Percentiles rank a stretch among this genome's conserved stretches.
Evolutionary conservation across 1,140 invertebrate genomes (phyloP).

Genomic region (Oryctes rhinoceros): DNA sequence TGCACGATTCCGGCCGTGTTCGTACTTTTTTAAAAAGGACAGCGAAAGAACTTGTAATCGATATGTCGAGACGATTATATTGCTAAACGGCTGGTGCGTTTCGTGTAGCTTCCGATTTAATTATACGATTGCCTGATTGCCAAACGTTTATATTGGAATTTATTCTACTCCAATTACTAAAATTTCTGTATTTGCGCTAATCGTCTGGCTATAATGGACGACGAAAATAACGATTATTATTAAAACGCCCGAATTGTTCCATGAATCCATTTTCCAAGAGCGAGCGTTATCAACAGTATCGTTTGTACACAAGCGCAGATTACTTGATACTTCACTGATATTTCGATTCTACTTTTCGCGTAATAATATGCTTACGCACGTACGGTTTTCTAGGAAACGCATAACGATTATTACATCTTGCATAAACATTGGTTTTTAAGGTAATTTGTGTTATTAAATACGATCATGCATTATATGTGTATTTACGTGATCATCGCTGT

Average conservation of each 20-base stretch:
- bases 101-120: neutral
- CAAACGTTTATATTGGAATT: neutral
- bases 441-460: too few relatives aligned
- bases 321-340: too few relatives aligned
- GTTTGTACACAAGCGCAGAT: too few relatives aligned
- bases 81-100: neutral
- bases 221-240: neutral
- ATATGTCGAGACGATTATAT: constrained; percentile 33
- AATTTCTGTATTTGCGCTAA: neutral
- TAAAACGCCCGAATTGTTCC: neutral
- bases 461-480: too few relatives aligned
- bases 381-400: too few relatives aligned
- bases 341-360: too few relatives aligned
- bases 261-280: neutral
- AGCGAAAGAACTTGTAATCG: constrained; percentile 10
- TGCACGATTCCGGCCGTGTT: neutral
- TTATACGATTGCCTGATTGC: constrained; percentile 9
- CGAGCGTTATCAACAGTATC: too few relatives aligned
- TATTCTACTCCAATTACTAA: neutral
- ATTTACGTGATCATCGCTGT: too few relatives aligned
- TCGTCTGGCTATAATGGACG: neutral
- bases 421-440: too few relatives aligned
- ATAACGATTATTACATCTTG: too few relatives aligned
- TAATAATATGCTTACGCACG: too few relatives aligned
- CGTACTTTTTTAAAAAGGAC: constrained; percentile 11